These are phyloP conservation scores for Charadrius vociferus DNA, from an alignment of 2,113 vertebrate species.

Conservation along the genomic window DNA sequence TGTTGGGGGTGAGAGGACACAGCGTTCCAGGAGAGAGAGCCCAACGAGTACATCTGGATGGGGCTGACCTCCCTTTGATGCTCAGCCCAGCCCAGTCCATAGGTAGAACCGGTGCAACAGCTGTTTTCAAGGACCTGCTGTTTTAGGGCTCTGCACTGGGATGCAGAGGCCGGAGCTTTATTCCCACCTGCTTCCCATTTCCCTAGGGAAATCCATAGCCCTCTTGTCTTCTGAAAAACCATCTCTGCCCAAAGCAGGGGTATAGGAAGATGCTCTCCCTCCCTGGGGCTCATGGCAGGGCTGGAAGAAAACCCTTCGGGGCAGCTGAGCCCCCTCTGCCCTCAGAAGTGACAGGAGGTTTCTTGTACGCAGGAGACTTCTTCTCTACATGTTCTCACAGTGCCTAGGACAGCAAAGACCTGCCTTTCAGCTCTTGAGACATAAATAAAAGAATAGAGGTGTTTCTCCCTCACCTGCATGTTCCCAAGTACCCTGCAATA, in stretches of 20 bases:
- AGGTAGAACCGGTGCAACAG: neutral
- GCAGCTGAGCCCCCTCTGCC: neutral
- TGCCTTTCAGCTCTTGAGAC: neutral
- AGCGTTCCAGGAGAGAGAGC: neutral
- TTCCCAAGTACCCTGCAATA: neutral
- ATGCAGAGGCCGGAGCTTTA: neutral
- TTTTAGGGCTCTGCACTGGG: neutral
- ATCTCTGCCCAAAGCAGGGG: neutral
- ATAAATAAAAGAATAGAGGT: neutral
- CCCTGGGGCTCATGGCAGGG: fast-evolving
- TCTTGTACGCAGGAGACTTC: neutral
- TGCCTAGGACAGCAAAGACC: neutral
- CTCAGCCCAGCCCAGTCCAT: neutral
- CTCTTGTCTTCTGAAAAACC: neutral
- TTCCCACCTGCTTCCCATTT: neutral
- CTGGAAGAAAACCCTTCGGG: neutral
- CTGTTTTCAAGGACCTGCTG: neutral
- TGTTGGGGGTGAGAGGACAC: neutral
- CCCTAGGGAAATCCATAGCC: neutral
- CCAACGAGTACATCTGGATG: fast-evolving
- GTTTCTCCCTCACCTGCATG: neutral
- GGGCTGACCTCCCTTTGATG: fast-evolving
- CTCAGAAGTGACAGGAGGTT: neutral
- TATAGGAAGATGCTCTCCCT: neutral
- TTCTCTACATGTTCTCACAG: neutral